Evolutionary conservation across 2,797 vertebrate species (phyloP).

Genomic region (Pogoniulus pusillus): DNA sequence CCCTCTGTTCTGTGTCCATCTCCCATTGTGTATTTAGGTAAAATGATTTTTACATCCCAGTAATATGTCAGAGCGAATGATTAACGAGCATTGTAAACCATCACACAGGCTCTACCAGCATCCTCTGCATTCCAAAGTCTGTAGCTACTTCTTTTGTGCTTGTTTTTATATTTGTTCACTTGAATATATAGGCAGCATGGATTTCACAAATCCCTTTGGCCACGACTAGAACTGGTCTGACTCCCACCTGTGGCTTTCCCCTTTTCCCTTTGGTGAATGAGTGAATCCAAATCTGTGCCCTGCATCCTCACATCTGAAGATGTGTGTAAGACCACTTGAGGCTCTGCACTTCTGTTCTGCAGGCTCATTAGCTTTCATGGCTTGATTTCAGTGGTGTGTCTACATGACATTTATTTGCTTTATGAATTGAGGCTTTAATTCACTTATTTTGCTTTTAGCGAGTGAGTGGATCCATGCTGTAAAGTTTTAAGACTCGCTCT

Average conservation of each 20-base stretch:
- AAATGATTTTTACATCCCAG: background rate
- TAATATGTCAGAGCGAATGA: rapidly evolving
- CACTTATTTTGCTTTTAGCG: conserved; percentile 70
- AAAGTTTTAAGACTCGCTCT: conserved; percentile 75
- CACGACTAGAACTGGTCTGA: rapidly evolving
- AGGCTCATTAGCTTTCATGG: conserved; percentile 71
- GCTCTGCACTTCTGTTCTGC: conserved; percentile 37
- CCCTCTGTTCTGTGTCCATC: background rate
- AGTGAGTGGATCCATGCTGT: conserved; percentile 73
- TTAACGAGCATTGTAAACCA: background rate
- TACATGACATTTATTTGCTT: conserved; percentile 75
- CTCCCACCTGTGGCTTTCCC: rapidly evolving
- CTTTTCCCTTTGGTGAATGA: background rate
- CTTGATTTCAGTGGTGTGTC: conserved; percentile 72
- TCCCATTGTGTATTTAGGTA: background rate
- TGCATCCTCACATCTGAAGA: conserved; percentile 3
- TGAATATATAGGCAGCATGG: rapidly evolving
- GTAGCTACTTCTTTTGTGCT: background rate
- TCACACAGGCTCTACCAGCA: background rate
- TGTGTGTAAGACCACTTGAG: conserved; percentile 18
- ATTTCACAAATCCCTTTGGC: background rate
- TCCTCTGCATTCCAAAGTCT: background rate
- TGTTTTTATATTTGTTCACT: rapidly evolving
- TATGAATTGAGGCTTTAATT: conserved; percentile 72
- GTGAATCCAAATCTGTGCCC: background rate